Conservation (phyloP, 2,113 vertebrate genomes). For the Macrotus californicus region DNA sequence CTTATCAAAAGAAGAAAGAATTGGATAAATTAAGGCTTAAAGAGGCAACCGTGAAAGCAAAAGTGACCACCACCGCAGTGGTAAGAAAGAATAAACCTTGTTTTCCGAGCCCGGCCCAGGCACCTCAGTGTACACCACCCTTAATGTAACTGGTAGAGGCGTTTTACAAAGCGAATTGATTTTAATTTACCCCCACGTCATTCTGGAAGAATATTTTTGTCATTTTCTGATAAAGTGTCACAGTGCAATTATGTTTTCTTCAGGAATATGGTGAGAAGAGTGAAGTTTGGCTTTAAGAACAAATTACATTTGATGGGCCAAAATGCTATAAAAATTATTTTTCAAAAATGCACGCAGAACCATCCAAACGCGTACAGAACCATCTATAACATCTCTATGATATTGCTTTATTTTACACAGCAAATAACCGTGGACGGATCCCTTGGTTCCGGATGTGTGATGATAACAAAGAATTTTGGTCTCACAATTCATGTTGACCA, state of each 20-base stretch:
- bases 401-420: background rate
- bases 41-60: slow-evolving; percentile 42
- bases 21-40: slow-evolving; percentile 35
- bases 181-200: background rate
- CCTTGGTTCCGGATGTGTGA: background rate
- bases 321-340: slow-evolving; percentile 15
- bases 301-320: background rate
- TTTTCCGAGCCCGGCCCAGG: background rate
- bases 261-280: background rate
- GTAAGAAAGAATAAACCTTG: slow-evolving; percentile 61
- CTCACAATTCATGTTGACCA: background rate
- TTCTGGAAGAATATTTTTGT: background rate
- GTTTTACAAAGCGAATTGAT: background rate
- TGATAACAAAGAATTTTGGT: background rate
- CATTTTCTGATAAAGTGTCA: background rate
- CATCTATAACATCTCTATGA: background rate
- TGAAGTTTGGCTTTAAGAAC: background rate
- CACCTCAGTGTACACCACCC: background rate
- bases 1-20: slow-evolving; percentile 44
- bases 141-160: background rate
- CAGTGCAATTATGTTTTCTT: background rate
- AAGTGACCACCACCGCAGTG: slow-evolving; percentile 28
- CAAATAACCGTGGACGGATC: background rate
- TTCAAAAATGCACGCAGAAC: background rate
- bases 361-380: background rate